Conservation (phyloP, 2,113 vertebrate genomes). For the Vireo altiloquus region DNA sequence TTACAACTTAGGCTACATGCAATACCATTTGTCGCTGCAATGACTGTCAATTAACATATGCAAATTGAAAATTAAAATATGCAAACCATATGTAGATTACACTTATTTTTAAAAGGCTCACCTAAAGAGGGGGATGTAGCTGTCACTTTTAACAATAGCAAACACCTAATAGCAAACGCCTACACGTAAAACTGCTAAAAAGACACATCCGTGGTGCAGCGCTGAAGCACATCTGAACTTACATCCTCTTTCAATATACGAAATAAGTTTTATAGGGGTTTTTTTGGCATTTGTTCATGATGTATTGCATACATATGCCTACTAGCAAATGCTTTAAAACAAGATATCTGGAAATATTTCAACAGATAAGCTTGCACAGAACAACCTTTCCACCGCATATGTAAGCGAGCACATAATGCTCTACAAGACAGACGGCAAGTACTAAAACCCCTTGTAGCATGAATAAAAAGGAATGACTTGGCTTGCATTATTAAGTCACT, state of each 20-base stretch:
- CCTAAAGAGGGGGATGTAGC: conserved; percentile 40
- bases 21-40: neutral
- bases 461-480: neutral
- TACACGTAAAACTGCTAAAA: conserved; percentile 26
- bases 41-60: conserved; percentile 38
- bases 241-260: neutral
- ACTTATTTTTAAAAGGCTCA: conserved; percentile 41
- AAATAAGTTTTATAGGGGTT: neutral
- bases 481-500: neutral
- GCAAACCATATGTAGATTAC: conserved; percentile 29
- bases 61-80: conserved; percentile 10
- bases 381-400: neutral
- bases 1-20: neutral
- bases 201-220: neutral
- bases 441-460: neutral
- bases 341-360: neutral
- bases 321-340: neutral
- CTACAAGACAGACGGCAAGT: neutral
- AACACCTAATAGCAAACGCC: conserved; percentile 57
- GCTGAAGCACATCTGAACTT: neutral
- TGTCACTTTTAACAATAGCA: conserved; percentile 65
- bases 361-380: neutral
- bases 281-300: neutral
- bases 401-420: neutral
- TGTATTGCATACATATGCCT: neutral